Evolutionary conservation across 2,797 vertebrate genomes (phyloP).

Genomic region (Gallirallus australis): DNA sequence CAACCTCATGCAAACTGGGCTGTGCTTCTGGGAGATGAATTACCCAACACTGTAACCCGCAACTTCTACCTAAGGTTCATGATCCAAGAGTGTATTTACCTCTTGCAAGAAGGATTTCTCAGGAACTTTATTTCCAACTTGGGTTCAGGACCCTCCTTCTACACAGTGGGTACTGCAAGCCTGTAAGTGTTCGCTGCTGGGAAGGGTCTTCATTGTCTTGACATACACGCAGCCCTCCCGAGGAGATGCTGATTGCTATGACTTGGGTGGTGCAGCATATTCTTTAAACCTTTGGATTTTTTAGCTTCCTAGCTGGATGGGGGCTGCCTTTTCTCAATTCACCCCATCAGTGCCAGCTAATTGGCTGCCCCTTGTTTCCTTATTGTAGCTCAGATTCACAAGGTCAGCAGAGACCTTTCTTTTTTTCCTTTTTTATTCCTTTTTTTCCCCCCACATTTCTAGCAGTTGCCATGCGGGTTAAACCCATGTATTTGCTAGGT

Average conservation of each 20-base stretch:
- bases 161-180: not conserved
- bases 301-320: not conserved
- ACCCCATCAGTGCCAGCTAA: not conserved
- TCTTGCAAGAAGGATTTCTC: not conserved
- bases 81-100: not conserved
- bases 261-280: not conserved
- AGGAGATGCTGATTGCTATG: not conserved
- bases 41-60: not conserved
- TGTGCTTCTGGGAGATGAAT: not conserved
- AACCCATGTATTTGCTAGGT: not conserved
- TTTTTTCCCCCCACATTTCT: not conserved
- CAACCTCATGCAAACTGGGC: not conserved
- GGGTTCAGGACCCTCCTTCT: not conserved
- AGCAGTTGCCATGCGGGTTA: not conserved
- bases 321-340: not conserved
- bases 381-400: not conserved
- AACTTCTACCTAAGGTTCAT: not conserved
- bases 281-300: fast-evolving
- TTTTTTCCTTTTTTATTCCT: no score
- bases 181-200: not conserved
- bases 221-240: fast-evolving
- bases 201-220: not conserved
- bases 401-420: not conserved
- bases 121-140: not conserved
- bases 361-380: not conserved